phyloP scores from a whole-genome alignment of 2,888 invertebrate genomes.

The Schizaphis graminum region DNA sequence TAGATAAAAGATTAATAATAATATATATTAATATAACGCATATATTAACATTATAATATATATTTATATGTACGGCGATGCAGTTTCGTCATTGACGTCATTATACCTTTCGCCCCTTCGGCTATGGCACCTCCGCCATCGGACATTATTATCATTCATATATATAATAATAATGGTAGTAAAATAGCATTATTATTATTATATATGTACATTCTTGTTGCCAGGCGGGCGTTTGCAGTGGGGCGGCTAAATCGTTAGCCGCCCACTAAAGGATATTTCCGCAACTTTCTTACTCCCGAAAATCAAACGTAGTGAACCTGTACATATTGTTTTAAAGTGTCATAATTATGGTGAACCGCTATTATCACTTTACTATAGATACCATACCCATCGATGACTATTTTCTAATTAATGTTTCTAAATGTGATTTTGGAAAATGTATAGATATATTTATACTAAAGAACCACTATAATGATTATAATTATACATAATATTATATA shows the following conservation, averaged over 20 bases:
- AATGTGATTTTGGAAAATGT: neutral
- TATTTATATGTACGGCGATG: neutral
- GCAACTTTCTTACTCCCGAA: neutral
- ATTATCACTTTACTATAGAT: neutral
- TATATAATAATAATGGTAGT: neutral
- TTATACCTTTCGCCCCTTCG: conserved; percentile 27
- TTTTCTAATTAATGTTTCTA: neutral
- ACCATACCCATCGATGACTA: neutral
- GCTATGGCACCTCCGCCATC: neutral
- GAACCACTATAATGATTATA: neutral
- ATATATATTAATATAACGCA: neutral
- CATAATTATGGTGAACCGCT: neutral
- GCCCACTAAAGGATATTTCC: neutral
- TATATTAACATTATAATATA: neutral
- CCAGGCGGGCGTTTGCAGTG: neutral
- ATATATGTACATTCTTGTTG: neutral
- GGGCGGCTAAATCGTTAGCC: neutral
- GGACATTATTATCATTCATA: neutral
- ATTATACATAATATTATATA: neutral
- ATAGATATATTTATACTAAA: neutral
- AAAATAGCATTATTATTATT: neutral
- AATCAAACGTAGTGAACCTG: neutral
- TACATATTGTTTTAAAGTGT: neutral
- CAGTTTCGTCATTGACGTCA: conserved; percentile 8
- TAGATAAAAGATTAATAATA: conserved; percentile 13